A percentile compares a stretch with the other conserved stretches of the same genome.
Evolutionary conservation across 2,797 vertebrate species (phyloP).

Genomic region (Pangasius macronema): DNA sequence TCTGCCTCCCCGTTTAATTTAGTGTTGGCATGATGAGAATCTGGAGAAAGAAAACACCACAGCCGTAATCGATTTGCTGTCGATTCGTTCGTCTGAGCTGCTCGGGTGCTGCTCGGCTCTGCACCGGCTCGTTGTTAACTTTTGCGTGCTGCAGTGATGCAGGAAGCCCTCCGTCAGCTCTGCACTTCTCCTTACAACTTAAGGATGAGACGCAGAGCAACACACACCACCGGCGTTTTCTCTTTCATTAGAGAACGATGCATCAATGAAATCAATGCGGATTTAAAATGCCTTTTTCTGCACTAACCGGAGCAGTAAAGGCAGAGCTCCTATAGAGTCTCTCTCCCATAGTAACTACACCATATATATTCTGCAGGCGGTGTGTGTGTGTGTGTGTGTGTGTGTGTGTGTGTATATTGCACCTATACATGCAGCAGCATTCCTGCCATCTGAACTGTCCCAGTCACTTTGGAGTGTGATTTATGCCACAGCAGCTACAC

Average conservation of each 20-base stretch:
- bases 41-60: slow-evolving; percentile 53
- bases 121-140: slow-evolving; percentile 1
- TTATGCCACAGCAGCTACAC: slow-evolving; percentile 73
- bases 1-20: slow-evolving; percentile 45
- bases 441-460: slow-evolving; percentile 72
- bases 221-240: slow-evolving; percentile 10
- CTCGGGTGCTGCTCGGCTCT: slow-evolving; percentile 34
- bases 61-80: background rate
- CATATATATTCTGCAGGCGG: slow-evolving; percentile 74
- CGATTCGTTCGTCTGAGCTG: slow-evolving; percentile 40
- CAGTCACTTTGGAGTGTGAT: slow-evolving; percentile 76
- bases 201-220: slow-evolving; percentile 39
- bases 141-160: slow-evolving; percentile 51
- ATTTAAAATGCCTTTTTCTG: slow-evolving; percentile 30
- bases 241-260: background rate
- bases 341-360: slow-evolving; percentile 73
- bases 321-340: slow-evolving; percentile 28
- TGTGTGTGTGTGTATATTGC: slow-evolving; percentile 59
- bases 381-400: slow-evolving; percentile 26
- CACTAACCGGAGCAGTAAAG: background rate
- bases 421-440: slow-evolving; percentile 70
- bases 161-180: slow-evolving; percentile 34
- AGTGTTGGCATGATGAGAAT: slow-evolving; percentile 59
- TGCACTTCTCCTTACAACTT: slow-evolving; percentile 39
- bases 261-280: slow-evolving; percentile 16